Evolutionary conservation across 2,113 vertebrate species (phyloP).

Genomic region (Balaenoptera acutorostrata): DNA sequence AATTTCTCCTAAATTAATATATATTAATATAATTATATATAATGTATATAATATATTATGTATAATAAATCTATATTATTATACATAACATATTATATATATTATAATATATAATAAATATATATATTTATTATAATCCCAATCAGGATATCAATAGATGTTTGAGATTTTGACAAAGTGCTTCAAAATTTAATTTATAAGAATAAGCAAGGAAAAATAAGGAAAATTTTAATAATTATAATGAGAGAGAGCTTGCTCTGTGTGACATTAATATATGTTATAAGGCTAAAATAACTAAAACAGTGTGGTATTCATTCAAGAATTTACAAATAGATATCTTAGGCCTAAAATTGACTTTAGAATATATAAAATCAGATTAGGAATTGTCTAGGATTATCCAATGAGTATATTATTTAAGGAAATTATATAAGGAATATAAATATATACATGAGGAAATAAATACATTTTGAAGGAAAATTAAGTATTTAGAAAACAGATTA

Average conservation of each 20-base stretch:
- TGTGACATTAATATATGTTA: neutral
- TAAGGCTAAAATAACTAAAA: neutral
- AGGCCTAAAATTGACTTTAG: neutral
- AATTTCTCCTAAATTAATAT: conserved; percentile 3
- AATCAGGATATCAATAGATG: neutral
- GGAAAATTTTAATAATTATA: neutral
- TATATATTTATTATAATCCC: neutral
- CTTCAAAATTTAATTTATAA: conserved; percentile 1
- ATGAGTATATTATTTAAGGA: neutral
- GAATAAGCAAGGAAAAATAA: neutral
- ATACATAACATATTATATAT: no score
- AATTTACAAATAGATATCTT: neutral
- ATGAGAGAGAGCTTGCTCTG: neutral
- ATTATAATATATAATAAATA: no score
- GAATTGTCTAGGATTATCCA: neutral
- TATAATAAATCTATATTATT: no score
- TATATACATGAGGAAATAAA: neutral
- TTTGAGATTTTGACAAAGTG: conserved; percentile 11
- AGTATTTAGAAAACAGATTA: neutral
- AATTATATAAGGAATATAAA: neutral
- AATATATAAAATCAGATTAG: neutral
- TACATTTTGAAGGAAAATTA: neutral
- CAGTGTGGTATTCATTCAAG: neutral
- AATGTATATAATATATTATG: no score
- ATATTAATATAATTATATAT: neutral